Evolutionary conservation across 2,888 invertebrate species (phyloP).

Genomic region (Stenurella melanura): DNA sequence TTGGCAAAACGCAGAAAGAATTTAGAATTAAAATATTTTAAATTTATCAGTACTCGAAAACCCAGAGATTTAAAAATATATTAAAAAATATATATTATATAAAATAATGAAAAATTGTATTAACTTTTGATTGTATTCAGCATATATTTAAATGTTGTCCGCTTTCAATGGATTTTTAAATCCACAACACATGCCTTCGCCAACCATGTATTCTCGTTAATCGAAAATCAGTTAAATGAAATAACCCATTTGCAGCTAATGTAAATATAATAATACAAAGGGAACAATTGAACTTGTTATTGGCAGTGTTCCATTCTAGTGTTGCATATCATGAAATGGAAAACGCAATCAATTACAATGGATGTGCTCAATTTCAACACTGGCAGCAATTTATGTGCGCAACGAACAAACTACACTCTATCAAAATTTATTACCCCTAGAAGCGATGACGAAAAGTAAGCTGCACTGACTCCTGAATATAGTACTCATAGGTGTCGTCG

Average conservation of each 20-base stretch:
- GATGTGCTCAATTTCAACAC: slow-evolving; percentile 30
- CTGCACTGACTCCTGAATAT: too few species aligned
- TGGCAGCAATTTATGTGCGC: slow-evolving; percentile 22
- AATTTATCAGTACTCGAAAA: too few species aligned
- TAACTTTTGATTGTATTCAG: background rate
- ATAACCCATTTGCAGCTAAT: slow-evolving; percentile 21
- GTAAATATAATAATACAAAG: slow-evolving; percentile 35
- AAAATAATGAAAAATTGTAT: background rate
- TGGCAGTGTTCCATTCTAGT: slow-evolving; percentile 39
- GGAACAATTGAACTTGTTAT: slow-evolving; percentile 19
- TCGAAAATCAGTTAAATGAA: slow-evolving; percentile 17
- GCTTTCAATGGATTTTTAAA: background rate
- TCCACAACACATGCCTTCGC: background rate
- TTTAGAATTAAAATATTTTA: too few species aligned
- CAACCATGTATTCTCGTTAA: background rate
- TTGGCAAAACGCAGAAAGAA: too few species aligned
- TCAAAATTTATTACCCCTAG: slow-evolving; percentile 9
- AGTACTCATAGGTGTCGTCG: background rate
- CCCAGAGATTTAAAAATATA: too few species aligned
- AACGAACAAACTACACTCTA: slow-evolving; percentile 19
- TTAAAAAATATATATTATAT: too few species aligned
- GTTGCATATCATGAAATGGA: slow-evolving; percentile 31
- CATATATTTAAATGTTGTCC: background rate
- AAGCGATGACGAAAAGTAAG: background rate
- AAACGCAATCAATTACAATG: slow-evolving; percentile 34